Evolutionary conservation across 2,888 invertebrate genomes (phyloP).

Genomic region (Pyrocoelia pectoralis): DNA sequence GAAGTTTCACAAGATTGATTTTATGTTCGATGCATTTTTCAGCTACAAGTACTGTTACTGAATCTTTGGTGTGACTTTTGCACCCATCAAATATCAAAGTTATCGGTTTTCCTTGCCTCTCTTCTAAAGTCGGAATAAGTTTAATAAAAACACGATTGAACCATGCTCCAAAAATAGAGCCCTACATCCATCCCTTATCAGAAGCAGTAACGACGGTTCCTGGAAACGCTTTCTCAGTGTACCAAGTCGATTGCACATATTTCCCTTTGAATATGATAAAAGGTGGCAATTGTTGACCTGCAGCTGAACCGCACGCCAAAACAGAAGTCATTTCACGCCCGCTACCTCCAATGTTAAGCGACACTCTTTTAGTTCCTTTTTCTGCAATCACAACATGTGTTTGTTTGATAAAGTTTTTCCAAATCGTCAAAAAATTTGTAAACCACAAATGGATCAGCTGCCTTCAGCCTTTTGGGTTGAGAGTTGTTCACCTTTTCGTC

Average conservation of each 20-base stretch:
- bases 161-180: no score
- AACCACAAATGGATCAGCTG: constrained; percentile 4
- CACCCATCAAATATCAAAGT: no score
- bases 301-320: neutral
- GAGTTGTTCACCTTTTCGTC: neutral
- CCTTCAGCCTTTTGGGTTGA: neutral
- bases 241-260: constrained; percentile 5
- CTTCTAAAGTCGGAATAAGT: no score
- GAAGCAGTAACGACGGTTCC: neutral
- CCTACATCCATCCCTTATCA: no score
- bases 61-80: no score
- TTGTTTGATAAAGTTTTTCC: neutral
- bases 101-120: no score
- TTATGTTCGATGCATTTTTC: no score
- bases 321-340: neutral
- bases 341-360: neutral
- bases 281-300: constrained; percentile 5
- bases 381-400: neutral
- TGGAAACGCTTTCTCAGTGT: neutral
- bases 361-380: constrained; percentile 5
- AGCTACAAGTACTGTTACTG: no score
- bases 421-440: constrained; percentile 13
- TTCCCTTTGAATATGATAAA: constrained; percentile 13
- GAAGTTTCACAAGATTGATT: no score
- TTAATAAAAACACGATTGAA: no score